These are phyloP conservation scores for Zaprionus taronus DNA, from an alignment of 1,140 invertebrate genomes.

Conservation along the genomic window DNA sequence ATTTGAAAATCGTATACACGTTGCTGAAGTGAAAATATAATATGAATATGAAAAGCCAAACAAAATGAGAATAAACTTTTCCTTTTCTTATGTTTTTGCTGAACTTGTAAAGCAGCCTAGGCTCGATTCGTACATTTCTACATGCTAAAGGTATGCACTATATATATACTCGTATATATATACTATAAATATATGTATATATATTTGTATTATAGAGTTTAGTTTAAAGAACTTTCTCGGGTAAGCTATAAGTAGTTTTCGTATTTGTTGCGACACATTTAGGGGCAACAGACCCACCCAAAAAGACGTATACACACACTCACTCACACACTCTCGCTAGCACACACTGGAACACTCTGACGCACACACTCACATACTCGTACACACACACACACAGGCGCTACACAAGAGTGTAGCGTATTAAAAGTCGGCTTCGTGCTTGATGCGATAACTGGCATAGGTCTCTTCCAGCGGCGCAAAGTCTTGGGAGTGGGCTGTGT, in stretches of 20 bases:
- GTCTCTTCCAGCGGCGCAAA: constrained; percentile 83
- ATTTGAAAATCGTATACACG: constrained; percentile 81
- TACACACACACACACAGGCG: neutral
- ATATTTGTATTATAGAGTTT: constrained; percentile 18
- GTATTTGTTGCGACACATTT: constrained; percentile 1
- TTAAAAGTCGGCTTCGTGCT: constrained; percentile 82
- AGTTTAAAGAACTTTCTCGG: constrained; percentile 2
- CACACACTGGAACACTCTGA: constrained; percentile 3
- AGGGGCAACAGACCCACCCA: constrained; percentile 22
- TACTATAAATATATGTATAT: neutral
- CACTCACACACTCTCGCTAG: neutral
- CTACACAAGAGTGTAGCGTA: neutral
- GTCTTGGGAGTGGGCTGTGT: constrained; percentile 67
- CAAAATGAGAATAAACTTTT: constrained; percentile 61
- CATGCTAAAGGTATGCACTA: constrained; percentile 37
- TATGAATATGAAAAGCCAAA: constrained; percentile 53
- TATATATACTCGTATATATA: constrained; percentile 11
- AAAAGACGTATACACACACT: neutral
- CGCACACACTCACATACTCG: neutral
- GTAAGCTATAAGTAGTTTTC: constrained; percentile 13
- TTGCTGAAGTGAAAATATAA: constrained; percentile 60
- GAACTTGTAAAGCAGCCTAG: constrained; percentile 43
- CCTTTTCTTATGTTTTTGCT: constrained; percentile 17
- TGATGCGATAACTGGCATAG: constrained; percentile 83
- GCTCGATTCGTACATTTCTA: constrained; percentile 41